Percentiles rank a stretch among this genome's conserved stretches.
These are phyloP conservation scores for Arctocebus calabarensis DNA, from an alignment of 2,797 vertebrate genomes.

Conservation along the genomic window DNA sequence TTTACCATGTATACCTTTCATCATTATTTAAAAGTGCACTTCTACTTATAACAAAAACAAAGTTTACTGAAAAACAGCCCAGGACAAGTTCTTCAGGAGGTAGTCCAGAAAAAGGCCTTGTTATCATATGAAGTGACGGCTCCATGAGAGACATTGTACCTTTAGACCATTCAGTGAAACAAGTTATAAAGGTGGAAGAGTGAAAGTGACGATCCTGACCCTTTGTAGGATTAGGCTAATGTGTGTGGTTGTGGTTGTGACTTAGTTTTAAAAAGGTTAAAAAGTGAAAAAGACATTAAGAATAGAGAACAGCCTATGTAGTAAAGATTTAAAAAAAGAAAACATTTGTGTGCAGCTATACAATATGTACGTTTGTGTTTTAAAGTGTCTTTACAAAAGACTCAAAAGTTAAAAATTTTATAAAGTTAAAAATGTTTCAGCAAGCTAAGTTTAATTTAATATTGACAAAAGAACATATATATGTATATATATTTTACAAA, in stretches of 20 bases:
- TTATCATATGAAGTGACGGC: neutral
- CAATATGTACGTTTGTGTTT: neutral
- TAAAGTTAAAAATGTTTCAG: neutral
- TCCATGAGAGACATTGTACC: too few species aligned
- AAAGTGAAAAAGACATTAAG: neutral
- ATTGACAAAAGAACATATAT: neutral
- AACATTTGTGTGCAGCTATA: neutral
- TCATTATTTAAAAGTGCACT: neutral
- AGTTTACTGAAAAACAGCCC: neutral
- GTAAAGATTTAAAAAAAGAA: neutral
- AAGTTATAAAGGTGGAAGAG: neutral
- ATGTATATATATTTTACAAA: neutral
- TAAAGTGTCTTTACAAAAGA: neutral
- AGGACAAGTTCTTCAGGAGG: neutral
- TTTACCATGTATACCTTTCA: neutral
- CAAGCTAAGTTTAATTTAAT: neutral
- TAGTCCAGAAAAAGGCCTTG: neutral
- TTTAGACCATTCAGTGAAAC: neutral
- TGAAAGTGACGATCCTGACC: neutral
- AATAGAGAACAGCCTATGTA: neutral
- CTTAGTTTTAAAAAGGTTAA: neutral
- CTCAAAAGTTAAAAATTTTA: neutral
- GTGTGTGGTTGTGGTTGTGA: neutral
- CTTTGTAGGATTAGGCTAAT: neutral
- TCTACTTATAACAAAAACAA: neutral